Base-by-base conservation (phyloP, 2,113 vertebrate species). In the Setophaga petechia region DNA sequence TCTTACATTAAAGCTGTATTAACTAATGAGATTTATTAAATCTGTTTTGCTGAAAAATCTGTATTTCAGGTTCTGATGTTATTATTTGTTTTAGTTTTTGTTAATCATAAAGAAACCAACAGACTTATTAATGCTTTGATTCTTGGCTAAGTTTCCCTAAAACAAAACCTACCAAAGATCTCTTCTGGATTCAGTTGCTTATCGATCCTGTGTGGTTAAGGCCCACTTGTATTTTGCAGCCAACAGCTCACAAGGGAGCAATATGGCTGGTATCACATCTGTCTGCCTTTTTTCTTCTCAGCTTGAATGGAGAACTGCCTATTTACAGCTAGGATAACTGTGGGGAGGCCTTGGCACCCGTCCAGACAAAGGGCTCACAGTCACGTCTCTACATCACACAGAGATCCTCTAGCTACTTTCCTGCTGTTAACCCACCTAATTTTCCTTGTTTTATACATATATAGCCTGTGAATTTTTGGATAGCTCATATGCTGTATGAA, bases 211-310 rank as follows among this genome's bases (percentile, higher is more conserved):
- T 49, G 87, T 72, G 72, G 93, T 94, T 94, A 72, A 89, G 54
- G 52, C 89, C 75, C 39, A 9, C 86, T 92, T 92, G 76, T 84
- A 55, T 87, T 93, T 94, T 89, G 81, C 71, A 93, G 87, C 89
- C 93, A 95, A 91, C 69, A 87, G 74, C 81, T 66, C 95, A 49
- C 96, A 84, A 19, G 93, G 94, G 95, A 96, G 73, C 89, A 84
- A 83, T 95, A 69, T 68, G 89, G 81, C 69, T 87, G 28, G 62
- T 57, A 82, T 78, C 89, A 87, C 95, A 95, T 94, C 95, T 97
- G 94, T 72, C 76, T 84, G 80, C 91, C 84, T 96, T 90, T 95
- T 92, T 92, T 86, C 55, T 89, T 92, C 91, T 59, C 66, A n/a
- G 79, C 86, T 84, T 94, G 90, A 92, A 83, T 59, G 86, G 63